phyloP scores from a whole-genome alignment of 1,140 invertebrate genomes.

The Arctopsyche grandis region DNA sequence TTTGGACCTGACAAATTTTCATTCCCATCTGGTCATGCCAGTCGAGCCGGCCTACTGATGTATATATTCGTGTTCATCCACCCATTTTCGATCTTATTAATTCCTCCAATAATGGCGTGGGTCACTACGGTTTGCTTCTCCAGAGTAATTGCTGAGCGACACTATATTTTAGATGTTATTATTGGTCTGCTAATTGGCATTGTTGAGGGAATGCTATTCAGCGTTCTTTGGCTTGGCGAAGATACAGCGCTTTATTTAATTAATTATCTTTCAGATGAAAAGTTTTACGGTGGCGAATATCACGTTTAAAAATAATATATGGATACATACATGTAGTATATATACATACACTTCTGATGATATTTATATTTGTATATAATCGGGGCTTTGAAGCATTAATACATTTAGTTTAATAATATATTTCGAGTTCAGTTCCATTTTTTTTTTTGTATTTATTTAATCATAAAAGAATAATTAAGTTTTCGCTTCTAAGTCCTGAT shows the following conservation, averaged over 20 bases:
- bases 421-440: too few relatives aligned
- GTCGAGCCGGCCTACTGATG: slow-evolving; percentile 82
- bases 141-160: slow-evolving; percentile 77
- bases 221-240: slow-evolving; percentile 74
- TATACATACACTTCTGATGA: not conserved
- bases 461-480: too few relatives aligned
- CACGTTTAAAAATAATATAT: slow-evolving; percentile 45
- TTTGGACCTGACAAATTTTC: slow-evolving; percentile 87
- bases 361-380: too few relatives aligned
- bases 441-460: too few relatives aligned
- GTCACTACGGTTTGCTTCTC: slow-evolving; percentile 78
- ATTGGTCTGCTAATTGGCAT: slow-evolving; percentile 81
- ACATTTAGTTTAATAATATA: too few relatives aligned
- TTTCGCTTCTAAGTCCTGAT: too few relatives aligned
- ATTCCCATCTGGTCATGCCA: slow-evolving; percentile 96
- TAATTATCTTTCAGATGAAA: slow-evolving; percentile 59
- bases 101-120: slow-evolving; percentile 79
- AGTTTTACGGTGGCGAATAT: slow-evolving; percentile 46
- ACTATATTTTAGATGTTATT: slow-evolving; percentile 88
- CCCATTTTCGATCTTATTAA: slow-evolving; percentile 70
- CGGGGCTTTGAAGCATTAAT: too few relatives aligned
- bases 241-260: slow-evolving; percentile 60
- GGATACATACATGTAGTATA: too few relatives aligned
- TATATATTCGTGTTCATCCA: slow-evolving; percentile 76
- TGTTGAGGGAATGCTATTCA: slow-evolving; percentile 75